These are phyloP conservation scores for Dissostichus mawsoni DNA, from an alignment of 2,113 vertebrate species.

Conservation along the genomic window DNA sequence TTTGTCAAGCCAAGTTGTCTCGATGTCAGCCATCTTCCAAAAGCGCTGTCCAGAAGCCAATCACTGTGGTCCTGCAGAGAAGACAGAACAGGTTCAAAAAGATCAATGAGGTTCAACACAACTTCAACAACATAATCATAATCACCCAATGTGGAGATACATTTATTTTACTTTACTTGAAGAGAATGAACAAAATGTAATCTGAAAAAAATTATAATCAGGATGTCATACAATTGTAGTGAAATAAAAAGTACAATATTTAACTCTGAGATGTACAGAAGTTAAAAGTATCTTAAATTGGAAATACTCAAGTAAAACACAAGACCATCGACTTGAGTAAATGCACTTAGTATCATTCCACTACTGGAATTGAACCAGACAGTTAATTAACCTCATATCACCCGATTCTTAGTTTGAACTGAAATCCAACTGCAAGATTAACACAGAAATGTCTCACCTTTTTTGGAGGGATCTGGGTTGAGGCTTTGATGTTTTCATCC, in stretches of 20 bases:
- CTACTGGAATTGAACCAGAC: not conserved
- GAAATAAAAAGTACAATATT: too few species aligned
- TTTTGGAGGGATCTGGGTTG: not conserved
- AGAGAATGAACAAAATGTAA: too few species aligned
- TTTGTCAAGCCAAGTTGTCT: constrained; percentile 74
- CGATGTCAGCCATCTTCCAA: constrained; percentile 77
- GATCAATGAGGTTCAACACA: not conserved
- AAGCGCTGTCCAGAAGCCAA: constrained; percentile 74
- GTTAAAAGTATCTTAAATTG: too few species aligned
- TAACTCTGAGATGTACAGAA: too few species aligned
- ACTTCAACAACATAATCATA: not conserved
- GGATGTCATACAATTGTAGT: too few species aligned
- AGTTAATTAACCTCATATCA: not conserved
- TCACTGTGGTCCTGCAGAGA: constrained; percentile 62
- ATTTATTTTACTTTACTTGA: too few species aligned
- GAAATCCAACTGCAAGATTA: not conserved
- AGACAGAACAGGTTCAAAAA: not conserved
- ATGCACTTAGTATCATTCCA: too few species aligned
- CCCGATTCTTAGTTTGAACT: too few species aligned
- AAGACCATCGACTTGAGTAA: too few species aligned
- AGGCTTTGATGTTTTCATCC: not conserved
- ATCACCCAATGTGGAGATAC: too few species aligned
- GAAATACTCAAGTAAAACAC: too few species aligned
- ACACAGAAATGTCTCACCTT: constrained; percentile 34
- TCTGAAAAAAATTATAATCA: too few species aligned